Conservation (phyloP, 2,797 vertebrate species). For the Macrochelys suwanniensis region DNA sequence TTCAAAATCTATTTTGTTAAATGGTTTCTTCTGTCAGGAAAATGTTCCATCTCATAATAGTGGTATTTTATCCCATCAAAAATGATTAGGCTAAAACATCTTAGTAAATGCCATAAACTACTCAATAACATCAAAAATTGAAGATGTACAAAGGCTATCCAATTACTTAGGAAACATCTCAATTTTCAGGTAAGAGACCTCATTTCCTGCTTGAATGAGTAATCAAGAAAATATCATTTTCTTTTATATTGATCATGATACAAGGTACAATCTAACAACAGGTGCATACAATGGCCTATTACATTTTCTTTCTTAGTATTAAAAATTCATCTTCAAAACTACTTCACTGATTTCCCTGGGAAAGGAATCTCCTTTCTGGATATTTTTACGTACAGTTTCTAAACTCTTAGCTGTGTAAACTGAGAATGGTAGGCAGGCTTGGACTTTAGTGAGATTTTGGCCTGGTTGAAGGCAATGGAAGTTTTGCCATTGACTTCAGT, state of each 20-base stretch:
- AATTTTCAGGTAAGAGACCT: slow-evolving; percentile 75
- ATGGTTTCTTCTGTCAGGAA: slow-evolving; percentile 69
- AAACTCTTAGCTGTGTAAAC: slow-evolving; percentile 43
- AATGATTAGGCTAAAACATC: slow-evolving; percentile 78
- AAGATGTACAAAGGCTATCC: slow-evolving; percentile 76
- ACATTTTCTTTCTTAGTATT: slow-evolving; percentile 70
- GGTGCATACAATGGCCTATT: slow-evolving; percentile 74
- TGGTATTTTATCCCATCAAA: slow-evolving; percentile 77
- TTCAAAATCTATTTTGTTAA: slow-evolving; percentile 77
- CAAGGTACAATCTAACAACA: slow-evolving; percentile 58
- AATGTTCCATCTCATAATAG: slow-evolving; percentile 77
- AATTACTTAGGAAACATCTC: slow-evolving; percentile 77
- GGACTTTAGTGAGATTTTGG: not conserved
- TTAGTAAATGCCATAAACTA: slow-evolving; percentile 75
- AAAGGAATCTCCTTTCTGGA: slow-evolving; percentile 52
- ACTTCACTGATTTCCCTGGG: slow-evolving; percentile 61
- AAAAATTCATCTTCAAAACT: slow-evolving; percentile 74
- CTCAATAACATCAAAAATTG: slow-evolving; percentile 79
- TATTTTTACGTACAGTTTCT: slow-evolving; percentile 43
- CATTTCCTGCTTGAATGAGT: slow-evolving; percentile 78
- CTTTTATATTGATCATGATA: slow-evolving; percentile 69
- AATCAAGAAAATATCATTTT: slow-evolving; percentile 79
- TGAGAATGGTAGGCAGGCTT: not conserved
- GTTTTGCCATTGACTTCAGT: not conserved
- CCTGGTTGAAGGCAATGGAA: slow-evolving; percentile 9